Percentiles rank a stretch among this genome's conserved stretches.
Evolutionary conservation across 2,888 invertebrate species (phyloP).

Genomic region (Crossocerus cetratus): DNA sequence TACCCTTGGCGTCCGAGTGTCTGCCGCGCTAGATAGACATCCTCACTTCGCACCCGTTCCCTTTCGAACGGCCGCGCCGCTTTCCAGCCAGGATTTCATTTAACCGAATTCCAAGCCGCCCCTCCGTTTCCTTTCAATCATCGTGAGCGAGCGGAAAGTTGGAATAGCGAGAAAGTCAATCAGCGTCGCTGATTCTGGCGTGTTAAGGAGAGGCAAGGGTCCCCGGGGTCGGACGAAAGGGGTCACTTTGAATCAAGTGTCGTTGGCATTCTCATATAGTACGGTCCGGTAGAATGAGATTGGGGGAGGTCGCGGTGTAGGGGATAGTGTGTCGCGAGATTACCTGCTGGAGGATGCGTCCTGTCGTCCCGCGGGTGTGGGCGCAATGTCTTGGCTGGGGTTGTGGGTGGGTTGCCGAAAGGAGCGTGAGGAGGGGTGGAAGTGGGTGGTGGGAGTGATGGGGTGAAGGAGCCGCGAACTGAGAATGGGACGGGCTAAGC

Average conservation of each 20-base stretch:
- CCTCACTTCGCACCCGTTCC: conserved; percentile 17
- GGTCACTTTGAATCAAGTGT: no score
- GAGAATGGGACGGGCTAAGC: conserved; percentile 63
- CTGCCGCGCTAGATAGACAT: conserved; percentile 37
- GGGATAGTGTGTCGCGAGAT: not conserved
- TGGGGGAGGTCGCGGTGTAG: no score
- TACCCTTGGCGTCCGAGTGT: conserved; percentile 41
- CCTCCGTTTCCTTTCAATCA: no score
- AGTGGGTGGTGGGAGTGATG: not conserved
- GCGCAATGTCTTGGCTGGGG: not conserved
- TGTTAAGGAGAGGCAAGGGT: no score
- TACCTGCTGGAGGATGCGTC: not conserved
- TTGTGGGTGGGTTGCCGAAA: not conserved
- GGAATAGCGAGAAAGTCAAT: no score
- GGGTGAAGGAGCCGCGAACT: conserved; percentile 48
- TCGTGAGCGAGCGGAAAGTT: no score
- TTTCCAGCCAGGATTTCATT: no score
- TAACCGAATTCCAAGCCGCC: no score
- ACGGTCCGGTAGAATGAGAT: no score
- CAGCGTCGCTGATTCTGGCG: no score
- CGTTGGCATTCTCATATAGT: no score
- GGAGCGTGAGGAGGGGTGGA: not conserved
- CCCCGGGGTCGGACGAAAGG: no score
- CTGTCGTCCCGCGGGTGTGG: conserved; percentile 2
- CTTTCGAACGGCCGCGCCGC: not conserved